Percentiles rank a stretch among this genome's conserved stretches.
phyloP scores from a whole-genome alignment of 2,797 vertebrate genomes.

The Sebastes steindachneri region DNA sequence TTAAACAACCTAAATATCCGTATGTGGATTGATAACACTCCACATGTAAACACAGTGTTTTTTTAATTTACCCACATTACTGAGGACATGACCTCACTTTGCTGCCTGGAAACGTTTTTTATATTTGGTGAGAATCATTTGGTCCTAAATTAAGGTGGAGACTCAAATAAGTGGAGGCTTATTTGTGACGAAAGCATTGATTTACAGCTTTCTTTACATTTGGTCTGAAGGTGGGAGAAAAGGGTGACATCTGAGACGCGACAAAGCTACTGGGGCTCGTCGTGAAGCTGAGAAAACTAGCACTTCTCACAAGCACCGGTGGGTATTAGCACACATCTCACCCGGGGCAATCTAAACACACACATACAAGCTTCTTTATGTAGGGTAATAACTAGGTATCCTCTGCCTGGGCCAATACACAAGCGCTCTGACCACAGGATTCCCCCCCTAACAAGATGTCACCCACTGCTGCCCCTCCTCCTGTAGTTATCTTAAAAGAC shows the following conservation, averaged over 20 bases:
- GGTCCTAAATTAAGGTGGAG: slow-evolving; percentile 29
- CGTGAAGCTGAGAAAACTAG: slow-evolving; percentile 69
- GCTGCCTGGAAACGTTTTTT: slow-evolving; percentile 3
- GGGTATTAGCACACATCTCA: slow-evolving; percentile 56
- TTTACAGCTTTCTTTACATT: slow-evolving; percentile 55
- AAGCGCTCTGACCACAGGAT: slow-evolving; percentile 50
- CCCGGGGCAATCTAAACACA: slow-evolving; percentile 70
- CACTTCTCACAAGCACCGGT: slow-evolving; percentile 60
- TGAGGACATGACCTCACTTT: background rate
- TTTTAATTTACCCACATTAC: background rate
- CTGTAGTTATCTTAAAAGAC: slow-evolving; percentile 71
- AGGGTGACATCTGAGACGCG: slow-evolving; percentile 37
- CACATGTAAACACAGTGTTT: background rate
- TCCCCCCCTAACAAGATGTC: slow-evolving; percentile 70
- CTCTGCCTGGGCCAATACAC: slow-evolving; percentile 72
- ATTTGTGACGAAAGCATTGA: slow-evolving; percentile 45
- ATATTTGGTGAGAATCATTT: slow-evolving; percentile 60
- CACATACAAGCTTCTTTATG: slow-evolving; percentile 41
- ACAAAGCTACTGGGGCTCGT: slow-evolving; percentile 1
- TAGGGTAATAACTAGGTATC: slow-evolving; percentile 63
- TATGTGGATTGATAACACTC: background rate
- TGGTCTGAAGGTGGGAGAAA: slow-evolving; percentile 15
- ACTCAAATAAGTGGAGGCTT: slow-evolving; percentile 16
- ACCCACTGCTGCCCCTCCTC: slow-evolving; percentile 60
- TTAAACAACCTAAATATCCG: background rate